Percentiles rank a stretch among this genome's conserved stretches.
These are phyloP conservation scores for Megalonaias nervosa DNA, from an alignment of 1,140 invertebrate genomes.

Conservation along the genomic window DNA sequence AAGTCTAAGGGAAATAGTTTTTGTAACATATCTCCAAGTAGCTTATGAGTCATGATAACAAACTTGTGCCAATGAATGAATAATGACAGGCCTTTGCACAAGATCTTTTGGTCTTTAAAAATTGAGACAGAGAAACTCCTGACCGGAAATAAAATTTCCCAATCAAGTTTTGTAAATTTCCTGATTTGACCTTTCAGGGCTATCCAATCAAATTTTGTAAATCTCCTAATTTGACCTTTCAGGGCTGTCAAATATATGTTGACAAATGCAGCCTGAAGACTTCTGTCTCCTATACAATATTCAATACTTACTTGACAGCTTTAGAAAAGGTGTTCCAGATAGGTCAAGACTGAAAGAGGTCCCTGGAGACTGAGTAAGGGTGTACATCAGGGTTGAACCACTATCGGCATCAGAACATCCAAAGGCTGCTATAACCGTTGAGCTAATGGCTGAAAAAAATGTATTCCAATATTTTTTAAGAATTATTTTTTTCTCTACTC, in stretches of 20 bases:
- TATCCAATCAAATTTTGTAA: neutral
- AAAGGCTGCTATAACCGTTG: slow-evolving; percentile 37
- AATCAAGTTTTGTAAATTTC: neutral
- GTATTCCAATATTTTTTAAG: neutral
- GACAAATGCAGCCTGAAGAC: neutral
- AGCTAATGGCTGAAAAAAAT: slow-evolving; percentile 17
- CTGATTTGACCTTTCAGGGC: too few species aligned
- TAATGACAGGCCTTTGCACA: too few species aligned
- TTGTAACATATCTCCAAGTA: too few species aligned
- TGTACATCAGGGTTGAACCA: slow-evolving; percentile 43
- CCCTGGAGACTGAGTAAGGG: slow-evolving; percentile 41
- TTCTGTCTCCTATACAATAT: slow-evolving; percentile 15
- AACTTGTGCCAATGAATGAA: too few species aligned
- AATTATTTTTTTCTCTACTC: neutral
- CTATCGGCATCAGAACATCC: slow-evolving; percentile 50
- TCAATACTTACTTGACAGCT: slow-evolving; percentile 9
- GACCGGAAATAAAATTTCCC: too few species aligned
- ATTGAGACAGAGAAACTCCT: too few species aligned
- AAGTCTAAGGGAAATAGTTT: too few species aligned
- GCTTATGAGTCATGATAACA: too few species aligned
- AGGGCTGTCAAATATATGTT: neutral
- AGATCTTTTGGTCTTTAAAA: too few species aligned
- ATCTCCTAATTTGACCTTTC: too few species aligned
- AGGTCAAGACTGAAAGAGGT: slow-evolving; percentile 24
- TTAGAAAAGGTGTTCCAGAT: neutral